These are phyloP conservation scores for Tapirus indicus DNA, from an alignment of 2,797 vertebrate genomes.

Conservation along the genomic window DNA sequence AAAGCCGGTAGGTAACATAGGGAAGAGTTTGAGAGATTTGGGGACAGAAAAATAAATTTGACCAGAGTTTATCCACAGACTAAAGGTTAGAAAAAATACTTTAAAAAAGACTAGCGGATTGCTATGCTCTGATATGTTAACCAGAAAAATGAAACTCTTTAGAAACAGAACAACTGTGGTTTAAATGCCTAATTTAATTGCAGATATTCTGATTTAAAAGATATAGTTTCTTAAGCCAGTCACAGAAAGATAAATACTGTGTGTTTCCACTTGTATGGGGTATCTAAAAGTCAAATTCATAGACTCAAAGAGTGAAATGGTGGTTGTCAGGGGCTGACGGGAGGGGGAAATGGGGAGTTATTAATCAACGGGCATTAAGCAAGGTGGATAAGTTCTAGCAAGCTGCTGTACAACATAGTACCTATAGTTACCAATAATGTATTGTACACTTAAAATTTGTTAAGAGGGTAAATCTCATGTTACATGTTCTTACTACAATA, in stretches of 20 bases:
- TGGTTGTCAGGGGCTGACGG: background rate
- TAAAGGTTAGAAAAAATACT: background rate
- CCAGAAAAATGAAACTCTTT: background rate
- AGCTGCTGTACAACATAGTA: background rate
- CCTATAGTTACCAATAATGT: background rate
- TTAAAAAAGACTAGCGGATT: background rate
- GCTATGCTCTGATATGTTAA: slow-evolving; percentile 16
- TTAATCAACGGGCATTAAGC: background rate
- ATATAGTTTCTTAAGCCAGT: background rate
- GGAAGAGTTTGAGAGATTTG: background rate
- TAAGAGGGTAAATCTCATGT: background rate
- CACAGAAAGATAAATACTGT: background rate
- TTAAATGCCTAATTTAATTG: slow-evolving; percentile 41
- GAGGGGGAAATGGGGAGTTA: background rate
- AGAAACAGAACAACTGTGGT: background rate
- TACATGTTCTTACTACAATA: background rate
- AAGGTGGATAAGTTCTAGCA: background rate
- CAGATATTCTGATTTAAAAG: slow-evolving; percentile 19
- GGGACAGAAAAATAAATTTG: background rate
- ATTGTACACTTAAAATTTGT: background rate
- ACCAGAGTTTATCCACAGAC: background rate
- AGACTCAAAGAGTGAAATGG: background rate
- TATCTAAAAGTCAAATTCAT: background rate
- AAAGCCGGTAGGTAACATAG: background rate
- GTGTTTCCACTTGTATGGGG: background rate